A percentile compares a stretch with the other conserved stretches of the same genome.
These are phyloP conservation scores for Halictus rubicundus DNA, from an alignment of 1,140 invertebrate genomes.

Conservation along the genomic window DNA sequence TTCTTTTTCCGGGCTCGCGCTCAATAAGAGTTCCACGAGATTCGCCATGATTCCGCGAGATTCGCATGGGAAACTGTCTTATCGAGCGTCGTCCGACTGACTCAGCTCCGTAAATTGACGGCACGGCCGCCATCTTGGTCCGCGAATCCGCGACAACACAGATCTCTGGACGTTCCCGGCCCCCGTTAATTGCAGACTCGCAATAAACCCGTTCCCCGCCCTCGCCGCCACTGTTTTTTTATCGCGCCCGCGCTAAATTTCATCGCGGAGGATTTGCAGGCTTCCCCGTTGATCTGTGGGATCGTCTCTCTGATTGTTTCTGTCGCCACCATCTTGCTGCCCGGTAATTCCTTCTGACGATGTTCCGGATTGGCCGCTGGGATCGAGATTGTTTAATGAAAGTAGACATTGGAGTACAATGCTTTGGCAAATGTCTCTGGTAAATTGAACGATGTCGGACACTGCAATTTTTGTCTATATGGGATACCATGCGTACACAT, in stretches of 20 bases:
- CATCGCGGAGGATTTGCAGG: not conserved
- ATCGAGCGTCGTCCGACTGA: not conserved
- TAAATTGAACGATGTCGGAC: no score
- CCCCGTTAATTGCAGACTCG: not conserved
- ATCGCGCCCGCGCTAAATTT: not conserved
- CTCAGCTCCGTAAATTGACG: not conserved
- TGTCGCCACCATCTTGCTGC: not conserved
- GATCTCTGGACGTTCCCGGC: not conserved
- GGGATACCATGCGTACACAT: no score
- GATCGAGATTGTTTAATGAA: no score
- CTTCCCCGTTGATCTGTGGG: not conserved
- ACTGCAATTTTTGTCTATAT: no score
- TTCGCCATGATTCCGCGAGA: not conserved
- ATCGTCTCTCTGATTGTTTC: not conserved
- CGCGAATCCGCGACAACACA: not conserved
- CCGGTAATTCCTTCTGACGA: no score
- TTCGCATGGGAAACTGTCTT: no score
- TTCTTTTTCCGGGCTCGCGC: not conserved
- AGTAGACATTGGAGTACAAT: no score
- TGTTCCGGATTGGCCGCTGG: no score
- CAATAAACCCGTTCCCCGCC: not conserved
- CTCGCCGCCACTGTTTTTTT: not conserved
- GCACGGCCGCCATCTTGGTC: not conserved
- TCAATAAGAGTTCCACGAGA: not conserved
- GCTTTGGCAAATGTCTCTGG: no score